A percentile compares a stretch with the other conserved stretches of the same genome.
phyloP scores from a whole-genome alignment of 2,888 invertebrate genomes.

The Patella caerulea region DNA sequence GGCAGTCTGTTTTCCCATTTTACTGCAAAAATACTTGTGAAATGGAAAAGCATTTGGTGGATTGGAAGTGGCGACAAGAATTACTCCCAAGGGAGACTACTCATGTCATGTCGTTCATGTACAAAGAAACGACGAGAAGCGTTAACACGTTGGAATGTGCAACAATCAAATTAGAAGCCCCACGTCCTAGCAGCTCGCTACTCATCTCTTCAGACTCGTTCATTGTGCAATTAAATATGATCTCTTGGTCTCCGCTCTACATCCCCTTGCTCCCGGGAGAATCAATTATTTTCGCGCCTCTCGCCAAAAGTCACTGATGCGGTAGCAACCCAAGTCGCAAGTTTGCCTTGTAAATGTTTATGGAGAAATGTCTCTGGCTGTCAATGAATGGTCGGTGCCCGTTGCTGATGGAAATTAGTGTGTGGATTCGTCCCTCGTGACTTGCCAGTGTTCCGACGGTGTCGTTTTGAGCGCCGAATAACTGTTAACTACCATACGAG shows the following conservation, averaged over 20 bases:
- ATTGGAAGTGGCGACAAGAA: background rate
- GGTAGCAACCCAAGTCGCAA: background rate
- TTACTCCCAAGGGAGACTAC: conserved; percentile 6
- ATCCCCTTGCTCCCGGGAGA: background rate
- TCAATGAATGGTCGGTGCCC: no score
- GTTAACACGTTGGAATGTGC: conserved; percentile 11
- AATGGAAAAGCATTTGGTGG: no score
- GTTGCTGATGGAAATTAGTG: background rate
- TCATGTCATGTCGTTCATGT: background rate
- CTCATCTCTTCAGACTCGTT: background rate
- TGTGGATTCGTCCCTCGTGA: background rate
- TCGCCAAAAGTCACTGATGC: conserved; percentile 5
- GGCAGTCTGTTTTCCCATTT: no score
- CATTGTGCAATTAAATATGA: background rate
- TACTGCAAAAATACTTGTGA: no score
- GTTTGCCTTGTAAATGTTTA: background rate
- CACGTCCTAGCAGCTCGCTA: background rate
- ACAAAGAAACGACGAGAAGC: conserved; percentile 6
- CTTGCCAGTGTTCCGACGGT: no score
- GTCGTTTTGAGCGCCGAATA: no score
- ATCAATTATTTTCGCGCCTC: conserved; percentile 9
- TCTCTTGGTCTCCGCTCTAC: background rate
- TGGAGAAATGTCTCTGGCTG: background rate
- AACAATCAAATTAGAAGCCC: conserved; percentile 3
- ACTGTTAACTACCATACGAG: no score